Base-by-base conservation (phyloP, 92 coral and sea anemone species). In the Siderastrea siderea region DNA sequence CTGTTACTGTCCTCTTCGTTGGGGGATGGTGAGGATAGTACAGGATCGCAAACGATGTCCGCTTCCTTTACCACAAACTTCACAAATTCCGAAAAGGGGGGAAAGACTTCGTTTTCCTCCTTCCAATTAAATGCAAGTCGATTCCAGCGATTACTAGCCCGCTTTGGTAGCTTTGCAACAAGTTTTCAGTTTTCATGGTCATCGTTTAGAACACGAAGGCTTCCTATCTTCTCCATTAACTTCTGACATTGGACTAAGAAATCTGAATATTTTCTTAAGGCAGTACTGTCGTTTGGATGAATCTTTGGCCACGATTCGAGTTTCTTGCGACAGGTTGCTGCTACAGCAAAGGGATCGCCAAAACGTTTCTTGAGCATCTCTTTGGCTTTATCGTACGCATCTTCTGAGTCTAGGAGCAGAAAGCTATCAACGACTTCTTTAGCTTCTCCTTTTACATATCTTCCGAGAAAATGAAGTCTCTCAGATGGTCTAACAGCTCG, bases 211-310 rank as follows among this genome's bases (percentile, higher is more conserved):
- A 87, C 71, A 1, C 45, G 70, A 12, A 90, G 75, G 68, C 88
- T 93, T 6, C 81, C 74, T 3, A 79, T 90, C 52, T 63, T 75
- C 2, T 46, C 66, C 94, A 90, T 79, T 2, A 86, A 79, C 66
- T 90, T 79, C 54, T 90, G 89, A 68, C 91, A 93, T n/a, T 92
- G 95, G 3, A 89, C 90, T 3, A 85, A 78, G 16, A 92, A 92
- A 58, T 89, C 95, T 0, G 93, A 62, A 51, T 45, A 82, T 48
- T 84, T 84, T 74, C 92, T 38, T 13, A 88, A 68, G 15, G 83
- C 95, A 52, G 58, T 75, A 6, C 76, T 81, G 47, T 92, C 87
- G 49, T 68, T 82, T 55, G 81, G 38, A 7, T 79, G 53, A 5
- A 89, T 86, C 13, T 85, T 82, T 1, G 93, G 91, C 91, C 91